Evolutionary conservation across 1,140 invertebrate genomes (phyloP), one percentile per base, ranked within the genome.

Genomic region (Drosophila fuyamai): DNA sequence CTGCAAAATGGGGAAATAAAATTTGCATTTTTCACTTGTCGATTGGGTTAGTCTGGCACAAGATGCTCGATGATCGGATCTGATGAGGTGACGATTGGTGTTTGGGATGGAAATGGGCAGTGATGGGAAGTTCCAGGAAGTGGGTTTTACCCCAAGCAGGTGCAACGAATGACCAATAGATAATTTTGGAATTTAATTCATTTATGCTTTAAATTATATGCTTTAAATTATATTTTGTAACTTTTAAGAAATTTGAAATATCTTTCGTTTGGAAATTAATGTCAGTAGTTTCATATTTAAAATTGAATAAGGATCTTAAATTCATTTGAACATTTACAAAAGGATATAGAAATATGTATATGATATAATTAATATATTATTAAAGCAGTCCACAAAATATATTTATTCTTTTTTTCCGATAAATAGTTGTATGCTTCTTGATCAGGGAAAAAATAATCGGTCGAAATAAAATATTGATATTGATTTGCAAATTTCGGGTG

Each of bases 1-100:
- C 88, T 88, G 83, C 38, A 90, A 91, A 80, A 88, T 89, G 79
- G 75, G 63, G 80, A 79, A 83, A 81, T 55, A 74, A 58, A 79
- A 59, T 80, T 77, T 81, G 62, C 62, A 75, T 81, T 66, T 79
- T 57, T 65, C 71, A 76, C 71, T 72, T 71, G 51, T 71, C 62
- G 38, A 35, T 51, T 41, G 47, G 65, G 65, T 68, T 68, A 68
- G 65, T 66, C 32, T 53, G 50, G 50, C 48, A 32, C 8, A 51
- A 16, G 13, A 29, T 48, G 46, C 23, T 48, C 16, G 48, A 51
- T 51, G 50, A 50, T 32, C 47, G 36, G 44, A 18, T 61, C 14
- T 38, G 29, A 56, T 48, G 66, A 5, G 23, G 43, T 36, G 38
- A 4, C 27, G 5, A n/a, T 12, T 6, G 35, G 14, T 3, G 32